These are phyloP conservation scores for Sander vitreus DNA, from an alignment of 2,113 vertebrate species.

Conservation along the genomic window DNA sequence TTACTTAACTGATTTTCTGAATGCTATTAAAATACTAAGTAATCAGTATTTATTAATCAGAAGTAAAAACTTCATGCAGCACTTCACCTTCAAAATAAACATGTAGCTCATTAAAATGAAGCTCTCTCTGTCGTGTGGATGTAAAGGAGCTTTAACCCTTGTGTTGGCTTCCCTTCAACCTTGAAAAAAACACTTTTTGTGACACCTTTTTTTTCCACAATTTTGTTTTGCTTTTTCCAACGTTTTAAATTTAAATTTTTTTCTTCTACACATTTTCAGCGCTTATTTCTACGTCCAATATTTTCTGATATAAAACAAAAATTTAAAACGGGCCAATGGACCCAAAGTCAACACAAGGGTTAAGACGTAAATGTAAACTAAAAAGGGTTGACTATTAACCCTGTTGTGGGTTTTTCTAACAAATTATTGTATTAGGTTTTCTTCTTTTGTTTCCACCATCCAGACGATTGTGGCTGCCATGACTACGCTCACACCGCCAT, in stretches of 20 bases:
- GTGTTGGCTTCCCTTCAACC: too few species aligned
- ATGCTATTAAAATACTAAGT: background rate
- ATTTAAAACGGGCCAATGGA: too few species aligned
- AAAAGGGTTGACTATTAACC: background rate
- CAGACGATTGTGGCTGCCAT: slow-evolving; percentile 98
- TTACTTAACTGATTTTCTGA: background rate
- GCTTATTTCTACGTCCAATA: too few species aligned
- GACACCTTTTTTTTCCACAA: too few species aligned
- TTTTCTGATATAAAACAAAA: too few species aligned
- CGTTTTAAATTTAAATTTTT: too few species aligned
- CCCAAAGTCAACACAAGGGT: too few species aligned
- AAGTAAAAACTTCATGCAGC: background rate
- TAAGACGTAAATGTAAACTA: background rate
- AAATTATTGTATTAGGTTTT: background rate
- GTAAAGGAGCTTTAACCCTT: background rate
- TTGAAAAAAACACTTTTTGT: too few species aligned
- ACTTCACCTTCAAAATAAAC: background rate
- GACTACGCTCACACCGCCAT: slow-evolving; percentile 93
- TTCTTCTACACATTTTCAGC: too few species aligned
- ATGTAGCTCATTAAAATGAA: background rate
- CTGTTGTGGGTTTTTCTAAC: background rate
- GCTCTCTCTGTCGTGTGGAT: background rate
- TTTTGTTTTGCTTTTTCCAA: too few species aligned
- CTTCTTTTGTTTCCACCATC: slow-evolving; percentile 23
- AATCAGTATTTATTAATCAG: background rate